Conservation (phyloP, 2,113 vertebrate species). For the Hippocampus zosterae region DNA sequence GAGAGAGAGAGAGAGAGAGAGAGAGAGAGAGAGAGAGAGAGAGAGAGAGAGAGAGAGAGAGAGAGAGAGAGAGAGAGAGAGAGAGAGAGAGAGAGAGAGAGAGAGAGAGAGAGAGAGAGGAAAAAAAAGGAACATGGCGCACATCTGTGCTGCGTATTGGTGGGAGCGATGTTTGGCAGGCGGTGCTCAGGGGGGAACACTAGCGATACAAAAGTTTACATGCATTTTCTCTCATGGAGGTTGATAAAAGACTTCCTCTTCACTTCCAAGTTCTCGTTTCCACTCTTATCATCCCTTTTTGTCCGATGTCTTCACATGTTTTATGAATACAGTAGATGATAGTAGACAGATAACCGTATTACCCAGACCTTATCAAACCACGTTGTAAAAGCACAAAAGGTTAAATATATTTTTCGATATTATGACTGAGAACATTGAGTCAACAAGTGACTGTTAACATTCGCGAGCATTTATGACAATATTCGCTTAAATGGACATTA, state of each 20-base stretch:
- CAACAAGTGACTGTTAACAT: constrained; percentile 45
- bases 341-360: constrained; percentile 22
- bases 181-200: constrained; percentile 18
- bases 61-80: not conserved
- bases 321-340: constrained; percentile 65
- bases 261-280: constrained; percentile 1
- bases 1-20: too few species aligned
- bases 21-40: not conserved
- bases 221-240: constrained; percentile 19
- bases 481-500: constrained; percentile 46
- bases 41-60: too few species aligned
- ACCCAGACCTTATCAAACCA: constrained; percentile 51
- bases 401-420: constrained; percentile 53
- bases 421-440: constrained; percentile 37
- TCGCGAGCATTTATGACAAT: constrained; percentile 47
- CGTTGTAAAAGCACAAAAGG: constrained; percentile 44
- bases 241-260: constrained; percentile 34
- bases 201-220: constrained; percentile 36
- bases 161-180: constrained; percentile 31
- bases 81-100: too few species aligned
- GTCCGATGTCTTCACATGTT: constrained; percentile 50
- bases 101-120: too few species aligned
- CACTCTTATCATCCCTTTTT: constrained; percentile 17
- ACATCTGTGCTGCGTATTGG: constrained; percentile 33
- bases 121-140: constrained; percentile 16